A percentile compares a stretch with the other conserved stretches of the same genome.
Evolutionary conservation across 2,888 invertebrate genomes (phyloP).

Genomic region (Petrolisthes cinctipes): DNA sequence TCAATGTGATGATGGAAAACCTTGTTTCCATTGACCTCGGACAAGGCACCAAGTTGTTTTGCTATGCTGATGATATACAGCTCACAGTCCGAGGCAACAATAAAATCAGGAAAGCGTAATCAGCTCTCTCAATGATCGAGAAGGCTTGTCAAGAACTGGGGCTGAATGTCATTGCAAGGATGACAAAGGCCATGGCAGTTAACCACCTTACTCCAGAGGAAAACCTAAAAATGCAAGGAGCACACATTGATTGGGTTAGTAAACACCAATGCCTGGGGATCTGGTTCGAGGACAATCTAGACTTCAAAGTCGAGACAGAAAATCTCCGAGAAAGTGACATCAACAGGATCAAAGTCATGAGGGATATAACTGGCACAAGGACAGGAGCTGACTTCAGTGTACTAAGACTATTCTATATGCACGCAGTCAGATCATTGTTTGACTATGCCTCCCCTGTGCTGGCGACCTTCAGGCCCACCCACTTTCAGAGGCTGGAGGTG

Average conservation of each 20-base stretch:
- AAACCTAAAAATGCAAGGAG: neutral
- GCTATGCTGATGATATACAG: constrained; percentile 8
- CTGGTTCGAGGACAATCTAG: no score
- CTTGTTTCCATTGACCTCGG: neutral
- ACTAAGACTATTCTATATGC: neutral
- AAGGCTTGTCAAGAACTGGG: neutral
- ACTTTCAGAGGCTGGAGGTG: neutral
- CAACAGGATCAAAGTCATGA: no score
- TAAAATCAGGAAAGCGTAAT: neutral
- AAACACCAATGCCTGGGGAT: neutral
- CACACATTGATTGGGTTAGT: neutral
- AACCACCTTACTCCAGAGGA: neutral
- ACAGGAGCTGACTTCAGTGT: neutral
- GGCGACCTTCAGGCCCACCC: neutral
- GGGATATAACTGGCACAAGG: no score
- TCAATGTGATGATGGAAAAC: constrained; percentile 3
- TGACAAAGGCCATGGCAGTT: constrained; percentile 3
- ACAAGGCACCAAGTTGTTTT: neutral
- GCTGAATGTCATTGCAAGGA: neutral
- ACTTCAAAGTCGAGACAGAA: no score
- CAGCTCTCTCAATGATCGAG: neutral
- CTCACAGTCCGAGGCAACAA: neutral
- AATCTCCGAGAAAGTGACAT: no score
- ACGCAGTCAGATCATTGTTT: neutral
- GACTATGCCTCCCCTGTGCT: constrained; percentile 9